Evolutionary conservation across 2,797 vertebrate genomes (phyloP), one percentile per base, ranked within the genome.

Genomic region (Pempheris klunzingeri): DNA sequence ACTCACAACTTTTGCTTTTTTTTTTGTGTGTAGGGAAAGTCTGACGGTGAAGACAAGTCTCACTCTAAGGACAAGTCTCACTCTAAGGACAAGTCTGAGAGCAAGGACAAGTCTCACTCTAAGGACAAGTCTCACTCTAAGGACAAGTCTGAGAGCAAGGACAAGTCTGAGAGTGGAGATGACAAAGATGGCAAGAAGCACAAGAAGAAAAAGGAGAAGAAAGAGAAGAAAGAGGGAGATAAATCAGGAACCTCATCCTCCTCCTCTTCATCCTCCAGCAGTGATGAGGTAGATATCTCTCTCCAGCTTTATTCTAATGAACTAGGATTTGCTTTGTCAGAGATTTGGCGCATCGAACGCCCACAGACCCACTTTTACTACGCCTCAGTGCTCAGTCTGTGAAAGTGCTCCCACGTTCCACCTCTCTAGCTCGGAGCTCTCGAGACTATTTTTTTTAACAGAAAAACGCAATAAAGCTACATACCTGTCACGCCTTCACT

Each of bases 261-360:
- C 0, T 89, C 87, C 0, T 83, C 83, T 0, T 91, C 86, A 0
- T 87, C 83, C 9, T 87, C 87, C 53, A 74, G 83, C 81, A 87
- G 85, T 44, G 76, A 76, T 34, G 74, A 89, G 81, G 88, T 91
- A 30, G 32, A 30, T 4, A 2, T 61, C 17, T 53, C 8, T 36
- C 49, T 2, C n/a, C 5, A 14, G 2, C 32, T 69, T 43, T 28
- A 8, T 9, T 22, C 4, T 44, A 8, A 2, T 49, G 5, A 36
- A n/a, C 36, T 28, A 17, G 28, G 9, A 17, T n/a, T 46, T 28
- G 4, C 15, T 39, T 18, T 34, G 20, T 9, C 17, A 7, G 52
- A 22, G 7, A 28, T 36, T 50, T 20, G 17, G 15, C 12, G 26
- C 18, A 4, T 0, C 8, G 3, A 28, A 34, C 20, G 28, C 0